Percentiles rank a stretch among this genome's conserved stretches.
These are phyloP conservation scores for Calameuta filiformis DNA, from an alignment of 2,888 invertebrate species.

Conservation along the genomic window DNA sequence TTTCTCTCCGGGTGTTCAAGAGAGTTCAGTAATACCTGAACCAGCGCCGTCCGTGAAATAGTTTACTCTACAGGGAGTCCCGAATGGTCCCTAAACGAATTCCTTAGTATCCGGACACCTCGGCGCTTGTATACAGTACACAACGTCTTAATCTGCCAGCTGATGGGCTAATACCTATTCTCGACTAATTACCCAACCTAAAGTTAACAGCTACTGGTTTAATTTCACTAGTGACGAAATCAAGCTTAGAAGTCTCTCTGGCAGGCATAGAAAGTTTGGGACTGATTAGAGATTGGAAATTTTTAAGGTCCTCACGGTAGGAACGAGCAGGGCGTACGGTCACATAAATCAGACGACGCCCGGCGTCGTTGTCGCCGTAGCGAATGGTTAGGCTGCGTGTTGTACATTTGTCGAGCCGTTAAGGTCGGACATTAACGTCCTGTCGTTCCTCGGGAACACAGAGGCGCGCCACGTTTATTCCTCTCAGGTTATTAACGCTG, in stretches of 20 bases:
- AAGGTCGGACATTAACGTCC: conserved; percentile 20
- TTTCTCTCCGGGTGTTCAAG: not conserved
- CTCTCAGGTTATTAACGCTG: not conserved
- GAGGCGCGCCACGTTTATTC: not conserved
- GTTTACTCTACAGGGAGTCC: not conserved
- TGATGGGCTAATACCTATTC: not conserved
- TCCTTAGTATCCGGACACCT: not conserved
- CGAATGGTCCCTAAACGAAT: not conserved
- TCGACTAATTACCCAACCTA: not conserved
- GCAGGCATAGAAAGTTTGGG: not conserved
- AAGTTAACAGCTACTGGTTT: not conserved
- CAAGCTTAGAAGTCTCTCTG: not conserved
- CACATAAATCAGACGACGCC: not conserved
- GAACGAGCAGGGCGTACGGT: not conserved
- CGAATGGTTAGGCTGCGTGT: not conserved
- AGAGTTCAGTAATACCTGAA: not conserved
- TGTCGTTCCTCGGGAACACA: not conserved
- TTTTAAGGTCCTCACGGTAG: not conserved
- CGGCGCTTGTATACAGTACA: not conserved
- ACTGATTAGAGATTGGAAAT: not conserved
- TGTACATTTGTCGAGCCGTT: conserved; percentile 23
- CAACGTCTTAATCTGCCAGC: not conserved
- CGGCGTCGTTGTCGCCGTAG: not conserved
- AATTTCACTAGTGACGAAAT: not conserved
- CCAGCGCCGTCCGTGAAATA: not conserved